Percentiles rank a stretch among this genome's conserved stretches.
Conservation (phyloP, 2,888 invertebrate genomes). For the Drosophila quinaria region DNA sequence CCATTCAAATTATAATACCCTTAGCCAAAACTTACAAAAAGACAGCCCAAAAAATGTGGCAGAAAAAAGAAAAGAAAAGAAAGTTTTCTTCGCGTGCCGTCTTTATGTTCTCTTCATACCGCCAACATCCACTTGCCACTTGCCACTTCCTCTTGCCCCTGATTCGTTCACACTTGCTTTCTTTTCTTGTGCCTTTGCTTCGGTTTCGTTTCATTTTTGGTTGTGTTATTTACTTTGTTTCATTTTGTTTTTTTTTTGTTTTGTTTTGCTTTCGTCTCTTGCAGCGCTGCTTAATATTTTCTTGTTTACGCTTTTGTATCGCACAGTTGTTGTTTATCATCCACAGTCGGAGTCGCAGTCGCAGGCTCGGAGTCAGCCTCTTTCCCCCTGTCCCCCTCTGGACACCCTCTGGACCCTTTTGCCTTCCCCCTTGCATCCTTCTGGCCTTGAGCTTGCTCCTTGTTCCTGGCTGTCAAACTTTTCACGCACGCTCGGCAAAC, state of each 20-base stretch:
- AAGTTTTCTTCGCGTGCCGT: constrained; percentile 55
- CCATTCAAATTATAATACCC: constrained; percentile 3
- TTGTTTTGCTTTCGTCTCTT: constrained; percentile 36
- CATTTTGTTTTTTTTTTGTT: constrained; percentile 25
- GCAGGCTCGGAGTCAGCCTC: neutral
- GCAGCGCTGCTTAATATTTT: constrained; percentile 75
- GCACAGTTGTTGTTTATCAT: constrained; percentile 66
- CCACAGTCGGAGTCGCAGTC: constrained; percentile 17
- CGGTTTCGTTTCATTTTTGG: constrained; percentile 11
- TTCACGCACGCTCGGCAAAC: constrained; percentile 77
- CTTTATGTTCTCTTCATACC: constrained; percentile 43
- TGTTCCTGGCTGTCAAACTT: constrained; percentile 59
- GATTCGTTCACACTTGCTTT: neutral
- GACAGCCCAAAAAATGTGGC: neutral
- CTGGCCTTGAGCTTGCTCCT: neutral
- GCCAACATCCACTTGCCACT: constrained; percentile 2
- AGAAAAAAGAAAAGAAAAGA: constrained; percentile 21
- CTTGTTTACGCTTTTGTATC: constrained; percentile 74
- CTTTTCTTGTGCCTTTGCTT: constrained; percentile 14
- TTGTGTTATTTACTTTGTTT: constrained; percentile 6
- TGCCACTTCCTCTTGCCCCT: neutral
- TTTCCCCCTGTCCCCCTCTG: too few species aligned
- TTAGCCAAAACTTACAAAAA: neutral
- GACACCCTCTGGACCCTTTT: too few species aligned
- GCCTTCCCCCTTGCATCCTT: neutral